Evolutionary conservation across 2,113 vertebrate genomes (phyloP).

Genomic region (Thunnus thynnus): DNA sequence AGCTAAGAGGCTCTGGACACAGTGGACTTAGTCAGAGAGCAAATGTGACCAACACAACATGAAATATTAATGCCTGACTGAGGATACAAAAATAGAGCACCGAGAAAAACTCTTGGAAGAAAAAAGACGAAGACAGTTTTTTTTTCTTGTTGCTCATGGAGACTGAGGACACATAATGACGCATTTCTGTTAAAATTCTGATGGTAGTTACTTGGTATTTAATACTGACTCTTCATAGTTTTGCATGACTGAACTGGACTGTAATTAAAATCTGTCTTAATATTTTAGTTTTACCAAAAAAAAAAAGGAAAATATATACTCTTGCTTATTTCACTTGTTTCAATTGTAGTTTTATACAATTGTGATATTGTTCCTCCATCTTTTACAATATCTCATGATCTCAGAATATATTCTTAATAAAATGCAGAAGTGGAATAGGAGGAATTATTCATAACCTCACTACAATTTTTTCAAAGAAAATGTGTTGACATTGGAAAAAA

Average conservation of each 20-base stretch:
- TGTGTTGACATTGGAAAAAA: not conserved
- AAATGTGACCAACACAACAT: constrained; percentile 61
- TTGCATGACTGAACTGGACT: not conserved
- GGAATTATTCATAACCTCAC: not conserved
- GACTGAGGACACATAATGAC: not conserved
- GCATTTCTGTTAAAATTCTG: not conserved
- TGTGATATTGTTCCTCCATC: not conserved
- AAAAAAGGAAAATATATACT: not conserved
- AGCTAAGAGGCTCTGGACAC: constrained; percentile 50
- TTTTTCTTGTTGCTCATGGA: not conserved
- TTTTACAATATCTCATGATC: too few species aligned
- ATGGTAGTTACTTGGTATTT: not conserved
- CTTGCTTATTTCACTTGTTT: not conserved
- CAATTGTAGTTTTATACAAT: not conserved
- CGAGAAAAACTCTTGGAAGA: constrained; percentile 34
- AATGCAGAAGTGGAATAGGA: not conserved
- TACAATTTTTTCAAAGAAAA: not conserved
- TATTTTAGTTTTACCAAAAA: not conserved
- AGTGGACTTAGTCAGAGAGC: constrained; percentile 47
- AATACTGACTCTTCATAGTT: not conserved
- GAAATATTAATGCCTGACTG: constrained; percentile 73
- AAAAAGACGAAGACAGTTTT: constrained; percentile 36
- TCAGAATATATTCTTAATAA: not conserved
- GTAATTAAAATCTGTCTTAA: not conserved
- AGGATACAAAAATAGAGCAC: constrained; percentile 68